These are phyloP conservation scores for Nomada goodeniana DNA, from an alignment of 2,888 invertebrate genomes.

Conservation along the genomic window DNA sequence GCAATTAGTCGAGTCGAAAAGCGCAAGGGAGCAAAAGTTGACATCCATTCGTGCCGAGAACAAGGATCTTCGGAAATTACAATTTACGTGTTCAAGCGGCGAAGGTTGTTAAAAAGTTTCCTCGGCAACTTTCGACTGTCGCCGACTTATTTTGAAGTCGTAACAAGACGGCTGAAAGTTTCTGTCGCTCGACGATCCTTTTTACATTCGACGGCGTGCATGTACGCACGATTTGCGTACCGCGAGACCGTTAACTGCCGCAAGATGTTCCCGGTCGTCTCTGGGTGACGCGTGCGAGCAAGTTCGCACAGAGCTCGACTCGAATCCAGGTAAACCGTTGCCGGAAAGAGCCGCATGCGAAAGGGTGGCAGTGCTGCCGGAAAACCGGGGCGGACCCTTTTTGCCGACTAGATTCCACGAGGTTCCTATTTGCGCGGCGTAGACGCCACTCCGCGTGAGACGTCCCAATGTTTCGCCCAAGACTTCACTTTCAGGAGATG, in stretches of 20 bases:
- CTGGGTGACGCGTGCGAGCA: constrained; percentile 4
- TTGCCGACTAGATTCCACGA: constrained; percentile 19
- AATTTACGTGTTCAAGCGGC: background rate
- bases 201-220: background rate
- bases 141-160: no score
- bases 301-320: background rate
- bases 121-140: no score
- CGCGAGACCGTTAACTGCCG: background rate
- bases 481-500: constrained; percentile 22
- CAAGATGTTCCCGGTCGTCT: constrained; percentile 6
- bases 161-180: background rate
- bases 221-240: background rate
- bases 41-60: no score
- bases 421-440: constrained; percentile 24
- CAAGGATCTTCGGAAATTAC: no score
- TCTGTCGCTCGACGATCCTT: background rate
- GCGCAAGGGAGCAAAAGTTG: background rate
- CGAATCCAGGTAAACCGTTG: constrained; percentile 16
- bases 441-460: background rate
- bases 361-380: background rate
- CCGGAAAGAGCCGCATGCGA: background rate
- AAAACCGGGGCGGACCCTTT: constrained; percentile 1
- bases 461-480: constrained; percentile 1
- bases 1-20: background rate
- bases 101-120: background rate